Conservation (phyloP, 2,113 vertebrate genomes). For the Butorides virescens region DNA sequence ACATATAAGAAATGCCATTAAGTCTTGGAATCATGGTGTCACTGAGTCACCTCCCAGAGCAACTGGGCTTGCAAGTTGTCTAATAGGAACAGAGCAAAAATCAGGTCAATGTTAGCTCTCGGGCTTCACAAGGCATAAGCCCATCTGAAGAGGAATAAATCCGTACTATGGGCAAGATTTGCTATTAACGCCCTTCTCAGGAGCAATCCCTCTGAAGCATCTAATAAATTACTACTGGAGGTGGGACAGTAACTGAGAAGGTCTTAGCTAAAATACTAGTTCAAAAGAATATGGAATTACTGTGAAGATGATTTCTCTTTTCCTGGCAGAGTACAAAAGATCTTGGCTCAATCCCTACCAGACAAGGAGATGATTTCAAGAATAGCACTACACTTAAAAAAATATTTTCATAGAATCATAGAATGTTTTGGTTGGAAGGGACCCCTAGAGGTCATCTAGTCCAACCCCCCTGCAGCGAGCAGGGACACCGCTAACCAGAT, state of each 20-base stretch:
- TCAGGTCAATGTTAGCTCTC: not conserved
- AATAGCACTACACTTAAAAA: not conserved
- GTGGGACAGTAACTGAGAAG: not conserved
- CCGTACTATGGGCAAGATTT: fast-evolving
- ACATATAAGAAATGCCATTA: not conserved
- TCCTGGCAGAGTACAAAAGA: not conserved
- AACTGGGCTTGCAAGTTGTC: not conserved
- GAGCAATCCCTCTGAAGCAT: not conserved
- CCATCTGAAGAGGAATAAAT: not conserved
- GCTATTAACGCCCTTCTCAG: not conserved
- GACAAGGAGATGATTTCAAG: not conserved
- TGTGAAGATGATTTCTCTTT: not conserved
- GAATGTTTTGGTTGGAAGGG: no score
- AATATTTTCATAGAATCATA: not conserved
- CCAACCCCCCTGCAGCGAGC: no score
- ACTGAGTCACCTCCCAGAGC: not conserved
- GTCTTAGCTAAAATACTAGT: not conserved
- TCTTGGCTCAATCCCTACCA: not conserved
- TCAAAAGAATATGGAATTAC: not conserved
- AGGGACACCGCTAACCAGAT: no score
- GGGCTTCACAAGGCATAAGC: not conserved
- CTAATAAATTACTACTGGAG: not conserved
- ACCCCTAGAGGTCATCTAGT: no score
- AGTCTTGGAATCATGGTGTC: not conserved
- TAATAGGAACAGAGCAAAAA: not conserved